phyloP scores from a whole-genome alignment of 2,797 vertebrate species.

The Natrix natrix region DNA sequence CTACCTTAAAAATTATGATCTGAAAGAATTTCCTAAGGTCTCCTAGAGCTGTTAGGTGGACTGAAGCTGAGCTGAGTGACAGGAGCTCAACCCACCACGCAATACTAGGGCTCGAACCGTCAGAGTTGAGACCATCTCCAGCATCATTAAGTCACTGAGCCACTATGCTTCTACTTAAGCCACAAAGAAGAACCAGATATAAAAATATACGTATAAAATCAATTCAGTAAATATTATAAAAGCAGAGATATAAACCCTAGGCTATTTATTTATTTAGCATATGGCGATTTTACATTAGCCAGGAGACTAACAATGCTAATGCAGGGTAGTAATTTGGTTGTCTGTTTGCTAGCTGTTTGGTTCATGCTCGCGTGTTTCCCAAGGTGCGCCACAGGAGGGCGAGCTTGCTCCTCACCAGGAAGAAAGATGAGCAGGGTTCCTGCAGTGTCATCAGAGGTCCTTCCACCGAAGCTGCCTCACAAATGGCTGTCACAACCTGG shows the following conservation, averaged over 20 bases:
- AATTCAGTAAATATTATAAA: background rate
- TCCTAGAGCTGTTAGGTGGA: background rate
- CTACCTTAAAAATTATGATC: background rate
- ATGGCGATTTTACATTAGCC: background rate
- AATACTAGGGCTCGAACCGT: background rate
- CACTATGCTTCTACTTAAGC: background rate
- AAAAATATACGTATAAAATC: background rate
- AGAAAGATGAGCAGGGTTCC: background rate
- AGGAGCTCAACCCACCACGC: background rate
- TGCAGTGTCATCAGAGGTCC: background rate
- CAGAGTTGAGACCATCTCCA: background rate
- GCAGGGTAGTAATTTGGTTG: background rate
- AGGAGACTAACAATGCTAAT: background rate
- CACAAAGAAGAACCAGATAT: background rate
- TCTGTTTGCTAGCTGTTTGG: background rate
- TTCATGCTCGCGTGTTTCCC: background rate
- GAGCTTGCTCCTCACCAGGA: background rate
- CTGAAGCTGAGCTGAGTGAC: background rate
- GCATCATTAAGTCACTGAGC: background rate
- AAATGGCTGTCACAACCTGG: background rate
- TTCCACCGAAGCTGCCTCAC: background rate
- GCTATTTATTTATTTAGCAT: background rate
- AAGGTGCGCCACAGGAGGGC: background rate
- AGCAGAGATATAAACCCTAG: background rate
- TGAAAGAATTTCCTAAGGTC: background rate